phyloP scores from a whole-genome alignment of 1,140 invertebrate species.

The Brachionus manjavacas region DNA sequence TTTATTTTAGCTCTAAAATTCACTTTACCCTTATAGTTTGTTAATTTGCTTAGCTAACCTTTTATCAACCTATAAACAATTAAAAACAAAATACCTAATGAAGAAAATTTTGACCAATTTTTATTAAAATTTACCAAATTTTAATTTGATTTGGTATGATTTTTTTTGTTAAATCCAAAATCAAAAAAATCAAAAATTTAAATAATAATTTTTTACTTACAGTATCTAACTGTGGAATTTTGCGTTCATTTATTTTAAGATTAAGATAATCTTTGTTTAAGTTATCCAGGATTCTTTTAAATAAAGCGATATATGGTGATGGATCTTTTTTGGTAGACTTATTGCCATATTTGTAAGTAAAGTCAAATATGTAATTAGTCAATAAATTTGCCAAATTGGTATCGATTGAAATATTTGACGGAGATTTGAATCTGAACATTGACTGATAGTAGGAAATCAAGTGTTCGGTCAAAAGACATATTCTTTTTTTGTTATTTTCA shows the following conservation, averaged over 20 bases:
- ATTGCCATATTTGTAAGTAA: conserved; percentile 23
- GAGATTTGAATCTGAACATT: background rate
- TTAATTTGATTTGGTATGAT: no score
- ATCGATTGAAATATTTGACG: background rate
- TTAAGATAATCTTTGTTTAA: conserved; percentile 25
- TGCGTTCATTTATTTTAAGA: background rate
- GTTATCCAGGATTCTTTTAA: background rate
- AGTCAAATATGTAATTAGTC: conserved; percentile 15
- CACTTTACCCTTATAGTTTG: no score
- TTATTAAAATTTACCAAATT: no score
- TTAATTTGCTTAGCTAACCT: no score
- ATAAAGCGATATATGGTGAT: conserved; percentile 4
- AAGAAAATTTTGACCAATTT: no score
- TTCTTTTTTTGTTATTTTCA: conserved; percentile 50
- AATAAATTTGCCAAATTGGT: conserved; percentile 6
- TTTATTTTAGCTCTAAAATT: no score
- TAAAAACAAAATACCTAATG: no score
- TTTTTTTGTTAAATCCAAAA: no score
- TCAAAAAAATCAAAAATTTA: background rate
- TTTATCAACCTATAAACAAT: no score
- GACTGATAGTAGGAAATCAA: conserved; percentile 51
- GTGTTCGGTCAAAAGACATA: conserved; percentile 70
- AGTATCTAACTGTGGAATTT: background rate
- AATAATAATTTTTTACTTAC: no score
- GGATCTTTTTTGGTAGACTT: conserved; percentile 39